Conservation (phyloP, 2,797 vertebrate species). For the Bovichtus variegatus region DNA sequence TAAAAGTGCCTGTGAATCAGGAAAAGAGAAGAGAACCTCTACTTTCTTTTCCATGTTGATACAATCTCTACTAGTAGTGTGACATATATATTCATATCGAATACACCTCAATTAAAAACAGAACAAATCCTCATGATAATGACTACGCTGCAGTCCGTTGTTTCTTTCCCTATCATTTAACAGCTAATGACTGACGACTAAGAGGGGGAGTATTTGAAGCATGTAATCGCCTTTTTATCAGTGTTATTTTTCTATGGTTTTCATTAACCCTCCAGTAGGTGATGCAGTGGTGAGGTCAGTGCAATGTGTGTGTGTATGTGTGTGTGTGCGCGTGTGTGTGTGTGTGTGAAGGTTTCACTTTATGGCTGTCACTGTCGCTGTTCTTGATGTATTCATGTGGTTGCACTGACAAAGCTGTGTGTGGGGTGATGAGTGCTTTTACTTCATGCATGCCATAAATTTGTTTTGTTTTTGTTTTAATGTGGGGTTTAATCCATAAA, state of each 20-base stretch:
- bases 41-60: slow-evolving; percentile 1
- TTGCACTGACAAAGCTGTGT: slow-evolving; percentile 1
- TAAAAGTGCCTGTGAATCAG: slow-evolving; percentile 15
- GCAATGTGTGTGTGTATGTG: slow-evolving; percentile 1
- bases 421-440: slow-evolving; percentile 1
- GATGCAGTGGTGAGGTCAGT: slow-evolving; percentile 8
- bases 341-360: slow-evolving; percentile 3
- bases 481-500: not conserved
- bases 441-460: not conserved
- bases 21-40: slow-evolving; percentile 5
- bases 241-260: slow-evolving; percentile 40
- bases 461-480: not conserved
- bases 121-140: slow-evolving; percentile 28
- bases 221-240: slow-evolving; percentile 51
- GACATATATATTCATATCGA: slow-evolving; percentile 27
- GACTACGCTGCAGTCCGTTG: slow-evolving; percentile 15
- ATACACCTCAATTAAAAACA: slow-evolving; percentile 30
- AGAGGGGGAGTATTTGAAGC: slow-evolving; percentile 31
- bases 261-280: slow-evolving; percentile 37
- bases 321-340: slow-evolving; percentile 14
- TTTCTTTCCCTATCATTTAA: slow-evolving; percentile 52
- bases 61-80: not conserved
- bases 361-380: not conserved
- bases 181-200: slow-evolving; percentile 53
- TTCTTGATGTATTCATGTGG: not conserved